Evolutionary conservation across 2,113 vertebrate species (phyloP).

Genomic region (Gymnogyps californianus): DNA sequence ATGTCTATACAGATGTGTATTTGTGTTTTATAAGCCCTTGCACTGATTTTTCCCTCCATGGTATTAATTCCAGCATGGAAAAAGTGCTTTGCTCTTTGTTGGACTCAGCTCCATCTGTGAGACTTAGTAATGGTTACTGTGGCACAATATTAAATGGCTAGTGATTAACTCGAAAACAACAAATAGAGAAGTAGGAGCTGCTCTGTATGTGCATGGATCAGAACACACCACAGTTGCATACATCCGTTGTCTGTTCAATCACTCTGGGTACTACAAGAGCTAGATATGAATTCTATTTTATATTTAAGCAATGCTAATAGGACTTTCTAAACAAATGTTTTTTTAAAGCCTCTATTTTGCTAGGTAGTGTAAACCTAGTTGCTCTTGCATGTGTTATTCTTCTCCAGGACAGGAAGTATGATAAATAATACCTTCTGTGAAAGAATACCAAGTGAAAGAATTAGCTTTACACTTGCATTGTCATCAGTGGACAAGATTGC

Average conservation of each 20-base stretch:
- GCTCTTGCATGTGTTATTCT: neutral
- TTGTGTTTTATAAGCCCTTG: neutral
- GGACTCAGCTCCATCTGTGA: fast-evolving
- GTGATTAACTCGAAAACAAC: fast-evolving
- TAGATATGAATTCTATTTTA: neutral
- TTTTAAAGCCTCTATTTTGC: neutral
- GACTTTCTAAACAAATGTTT: neutral
- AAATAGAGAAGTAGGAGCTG: neutral
- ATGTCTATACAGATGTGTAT: fast-evolving
- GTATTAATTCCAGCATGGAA: neutral
- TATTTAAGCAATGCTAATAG: neutral
- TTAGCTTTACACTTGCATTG: neutral
- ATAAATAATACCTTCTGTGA: neutral
- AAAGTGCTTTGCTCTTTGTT: neutral
- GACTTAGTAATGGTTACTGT: fast-evolving
- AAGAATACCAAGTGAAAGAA: no score
- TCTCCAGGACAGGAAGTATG: neutral
- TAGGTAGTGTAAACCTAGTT: neutral
- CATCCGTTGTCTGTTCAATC: neutral
- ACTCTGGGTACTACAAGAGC: neutral
- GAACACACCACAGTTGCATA: fast-evolving
- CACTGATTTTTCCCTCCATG: fast-evolving
- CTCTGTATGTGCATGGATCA: fast-evolving
- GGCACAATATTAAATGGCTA: no score
- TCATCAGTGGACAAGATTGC: neutral